Evolutionary conservation across 2,113 vertebrate species (phyloP).

Genomic region (Apeltes quadracus): DNA sequence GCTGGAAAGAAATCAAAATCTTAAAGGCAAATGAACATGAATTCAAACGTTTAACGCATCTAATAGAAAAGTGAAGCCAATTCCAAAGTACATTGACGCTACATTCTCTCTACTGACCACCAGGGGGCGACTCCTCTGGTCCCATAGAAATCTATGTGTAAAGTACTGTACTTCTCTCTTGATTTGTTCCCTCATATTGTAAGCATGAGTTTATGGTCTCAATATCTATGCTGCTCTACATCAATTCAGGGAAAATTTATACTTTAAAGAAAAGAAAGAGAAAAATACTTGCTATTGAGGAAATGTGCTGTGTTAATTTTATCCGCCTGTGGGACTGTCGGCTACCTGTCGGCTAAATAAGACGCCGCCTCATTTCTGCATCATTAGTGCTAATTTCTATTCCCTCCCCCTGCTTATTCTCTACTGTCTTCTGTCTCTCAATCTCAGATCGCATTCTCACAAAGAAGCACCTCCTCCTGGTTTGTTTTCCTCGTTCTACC

Average conservation of each 20-base stretch:
- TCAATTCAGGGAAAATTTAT: too few species aligned
- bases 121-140: too few species aligned
- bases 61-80: too few species aligned
- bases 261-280: neutral
- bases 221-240: too few species aligned
- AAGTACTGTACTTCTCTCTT: too few species aligned
- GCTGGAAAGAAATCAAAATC: neutral
- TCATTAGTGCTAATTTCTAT: constrained; percentile 72
- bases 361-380: constrained; percentile 52
- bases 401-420: constrained; percentile 55
- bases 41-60: neutral
- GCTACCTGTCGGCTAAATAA: constrained; percentile 76
- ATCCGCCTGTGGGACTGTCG: constrained; percentile 49
- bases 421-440: constrained; percentile 11
- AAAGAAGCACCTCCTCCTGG: constrained; percentile 41
- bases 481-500: constrained; percentile 66
- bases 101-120: too few species aligned
- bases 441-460: neutral
- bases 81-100: too few species aligned
- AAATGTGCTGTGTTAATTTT: constrained; percentile 1
- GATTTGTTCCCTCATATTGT: too few species aligned
- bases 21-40: neutral
- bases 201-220: too few species aligned
- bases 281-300: fast-evolving
- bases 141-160: too few species aligned